These are phyloP conservation scores for Dichetophora obliterata DNA, from an alignment of 2,888 invertebrate genomes.

Conservation along the genomic window DNA sequence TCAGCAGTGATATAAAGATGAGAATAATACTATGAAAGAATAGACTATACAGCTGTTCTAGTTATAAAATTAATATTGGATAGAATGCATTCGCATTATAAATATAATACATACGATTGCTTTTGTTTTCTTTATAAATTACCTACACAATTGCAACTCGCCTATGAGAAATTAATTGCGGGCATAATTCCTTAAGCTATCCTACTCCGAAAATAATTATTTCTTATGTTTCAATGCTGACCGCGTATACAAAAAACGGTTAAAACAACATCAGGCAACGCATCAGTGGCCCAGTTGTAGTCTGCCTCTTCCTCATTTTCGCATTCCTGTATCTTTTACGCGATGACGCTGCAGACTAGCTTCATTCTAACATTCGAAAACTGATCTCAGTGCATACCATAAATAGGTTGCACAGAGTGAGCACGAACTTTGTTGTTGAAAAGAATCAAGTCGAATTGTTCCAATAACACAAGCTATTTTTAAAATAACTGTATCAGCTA, in stretches of 20 bases:
- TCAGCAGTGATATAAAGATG: not conserved
- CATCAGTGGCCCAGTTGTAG: conserved; percentile 17
- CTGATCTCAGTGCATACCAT: too few species aligned
- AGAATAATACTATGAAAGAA: too few species aligned
- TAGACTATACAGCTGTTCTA: too few species aligned
- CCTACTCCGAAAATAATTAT: conserved; percentile 9
- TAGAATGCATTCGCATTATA: too few species aligned
- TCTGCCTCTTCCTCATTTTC: not conserved
- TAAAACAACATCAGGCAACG: conserved; percentile 15
- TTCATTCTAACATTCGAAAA: too few species aligned
- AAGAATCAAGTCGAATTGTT: too few species aligned
- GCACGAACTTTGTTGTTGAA: too few species aligned
- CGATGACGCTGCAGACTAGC: too few species aligned
- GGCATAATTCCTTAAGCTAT: not conserved
- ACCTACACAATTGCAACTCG: not conserved
- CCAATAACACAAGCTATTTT: too few species aligned
- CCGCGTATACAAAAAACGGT: conserved; percentile 9
- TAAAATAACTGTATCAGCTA: too few species aligned
- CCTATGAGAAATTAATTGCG: not conserved
- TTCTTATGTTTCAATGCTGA: conserved; percentile 10
- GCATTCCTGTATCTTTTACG: not conserved
- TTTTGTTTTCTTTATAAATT: not conserved
- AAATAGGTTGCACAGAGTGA: too few species aligned
- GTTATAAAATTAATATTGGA: too few species aligned
- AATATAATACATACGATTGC: not conserved